Evolutionary conservation across 2,888 invertebrate genomes (phyloP), one percentile per base, ranked within the genome.

Genomic region (Halictus ligatus): DNA sequence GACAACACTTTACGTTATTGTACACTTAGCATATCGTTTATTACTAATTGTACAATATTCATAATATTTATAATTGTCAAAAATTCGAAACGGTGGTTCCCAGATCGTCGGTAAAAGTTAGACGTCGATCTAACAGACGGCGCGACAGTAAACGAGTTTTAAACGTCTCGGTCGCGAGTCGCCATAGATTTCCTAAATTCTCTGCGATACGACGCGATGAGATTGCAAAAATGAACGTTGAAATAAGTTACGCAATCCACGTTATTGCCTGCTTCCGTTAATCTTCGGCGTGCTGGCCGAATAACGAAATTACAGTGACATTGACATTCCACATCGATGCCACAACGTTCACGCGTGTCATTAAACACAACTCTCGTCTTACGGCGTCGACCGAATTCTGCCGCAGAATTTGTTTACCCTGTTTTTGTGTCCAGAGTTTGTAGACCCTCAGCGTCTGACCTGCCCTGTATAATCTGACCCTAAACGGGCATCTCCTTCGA

Each of bases 181-280:
- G 10, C 50, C n/a, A 13, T 73, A 50, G 4, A 7, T 67, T 69
- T 60, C 50, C 21, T n/a, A 80, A 75, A 48, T 75, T 43, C 48
- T 48, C 1, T 12, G 13, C 15, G 18, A 46, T n/a, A 6, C 29
- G 21, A 21, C 15, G 25, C 40, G 29, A 67, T 25, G 50, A 64
- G 43, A 8, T 50, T 58, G 80, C 60, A 25, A 80, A 80, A 75
- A 58, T 46, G 15, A 35, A 48, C 48, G 58, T 50, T 71, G 50
- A 43, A 72, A 43, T 46, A 60, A 72, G 46, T 83, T 83, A 10
- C 72, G 72, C 75, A 81, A 81, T 43, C 64, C 35, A 50, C 75
- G 54, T 83, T 48, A 83, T 76, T 76, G 72, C 71, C n/a, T 54
- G 35, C 46, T 81, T 83, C 83, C 83, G 82, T 74, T 35, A 79